A percentile compares a stretch with the other conserved stretches of the same genome.
Evolutionary conservation across 2,888 invertebrate genomes (phyloP).

Genomic region (Plebejus melissa): DNA sequence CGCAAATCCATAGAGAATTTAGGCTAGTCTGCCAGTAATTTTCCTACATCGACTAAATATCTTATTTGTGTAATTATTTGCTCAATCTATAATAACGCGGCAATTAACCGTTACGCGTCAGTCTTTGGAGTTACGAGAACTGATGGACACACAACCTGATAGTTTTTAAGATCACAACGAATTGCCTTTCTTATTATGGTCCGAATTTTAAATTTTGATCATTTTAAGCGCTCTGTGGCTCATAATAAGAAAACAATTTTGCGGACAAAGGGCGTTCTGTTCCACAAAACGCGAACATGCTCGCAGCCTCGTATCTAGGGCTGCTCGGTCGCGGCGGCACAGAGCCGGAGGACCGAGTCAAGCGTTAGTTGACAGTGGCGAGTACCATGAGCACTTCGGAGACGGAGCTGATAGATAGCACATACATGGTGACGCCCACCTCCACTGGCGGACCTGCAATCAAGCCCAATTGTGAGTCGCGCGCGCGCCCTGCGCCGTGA

Average conservation of each 20-base stretch:
- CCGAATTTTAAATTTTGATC: constrained; percentile 40
- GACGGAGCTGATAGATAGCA: constrained; percentile 98
- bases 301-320: constrained; percentile 78
- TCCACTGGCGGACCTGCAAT: constrained; percentile 97
- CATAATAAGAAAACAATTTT: constrained; percentile 75
- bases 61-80: background rate
- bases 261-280: constrained; percentile 69
- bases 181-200: constrained; percentile 73
- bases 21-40: background rate
- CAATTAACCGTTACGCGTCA: background rate
- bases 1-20: constrained; percentile 73
- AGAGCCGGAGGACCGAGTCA: constrained; percentile 43
- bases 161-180: constrained; percentile 58
- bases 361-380: constrained; percentile 86
- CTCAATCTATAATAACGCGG: background rate
- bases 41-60: constrained; percentile 4
- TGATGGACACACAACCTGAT: constrained; percentile 69
- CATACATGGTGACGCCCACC: constrained; percentile 98
- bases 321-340: constrained; percentile 69
- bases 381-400: constrained; percentile 98
- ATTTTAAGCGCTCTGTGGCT: constrained; percentile 33
- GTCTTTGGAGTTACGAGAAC: constrained; percentile 76
- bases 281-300: constrained; percentile 75
- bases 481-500: constrained; percentile 52
- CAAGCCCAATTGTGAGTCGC: constrained; percentile 76